Evolutionary conservation across 1,140 invertebrate species (phyloP).

Genomic region (Drosophila kanapiae): DNA sequence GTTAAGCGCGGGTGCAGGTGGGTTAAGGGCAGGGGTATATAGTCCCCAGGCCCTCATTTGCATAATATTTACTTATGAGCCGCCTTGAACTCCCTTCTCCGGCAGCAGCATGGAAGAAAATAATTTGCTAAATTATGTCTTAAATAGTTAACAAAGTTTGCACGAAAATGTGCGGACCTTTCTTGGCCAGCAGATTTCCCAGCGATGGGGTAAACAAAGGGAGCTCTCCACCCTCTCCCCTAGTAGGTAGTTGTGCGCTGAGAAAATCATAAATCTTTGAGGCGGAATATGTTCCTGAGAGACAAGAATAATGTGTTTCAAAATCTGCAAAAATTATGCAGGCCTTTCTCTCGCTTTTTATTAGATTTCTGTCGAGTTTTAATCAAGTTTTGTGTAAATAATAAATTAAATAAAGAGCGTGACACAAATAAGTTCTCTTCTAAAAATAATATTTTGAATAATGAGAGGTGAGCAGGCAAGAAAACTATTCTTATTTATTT

Average conservation of each 20-base stretch:
- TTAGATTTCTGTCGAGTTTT: background rate
- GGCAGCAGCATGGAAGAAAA: conserved; percentile 67
- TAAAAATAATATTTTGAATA: background rate
- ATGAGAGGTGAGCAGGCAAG: background rate
- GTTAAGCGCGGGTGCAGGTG: conserved; percentile 4
- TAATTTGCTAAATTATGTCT: conserved; percentile 84
- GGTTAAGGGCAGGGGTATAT: background rate
- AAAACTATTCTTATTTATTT: background rate
- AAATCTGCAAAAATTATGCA: conserved; percentile 9
- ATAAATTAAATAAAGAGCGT: too few relatives aligned
- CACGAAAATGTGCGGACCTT: conserved; percentile 64
- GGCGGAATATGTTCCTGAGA: conserved; percentile 27
- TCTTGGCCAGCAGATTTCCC: conserved; percentile 41
- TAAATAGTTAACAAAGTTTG: conserved; percentile 83
- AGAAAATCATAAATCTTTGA: conserved; percentile 12
- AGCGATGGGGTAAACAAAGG: conserved; percentile 41
- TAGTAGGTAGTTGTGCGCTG: background rate
- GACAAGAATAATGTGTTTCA: conserved; percentile 11
- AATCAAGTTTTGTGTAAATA: conserved; percentile 2
- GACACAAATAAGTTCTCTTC: background rate
- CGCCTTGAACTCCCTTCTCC: conserved; percentile 29
- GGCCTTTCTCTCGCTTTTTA: background rate
- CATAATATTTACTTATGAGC: conserved; percentile 79
- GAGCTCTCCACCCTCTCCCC: background rate
- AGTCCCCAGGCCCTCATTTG: conserved; percentile 67